Conservation (phyloP, 2,888 invertebrate species). For the Macaria notata region DNA sequence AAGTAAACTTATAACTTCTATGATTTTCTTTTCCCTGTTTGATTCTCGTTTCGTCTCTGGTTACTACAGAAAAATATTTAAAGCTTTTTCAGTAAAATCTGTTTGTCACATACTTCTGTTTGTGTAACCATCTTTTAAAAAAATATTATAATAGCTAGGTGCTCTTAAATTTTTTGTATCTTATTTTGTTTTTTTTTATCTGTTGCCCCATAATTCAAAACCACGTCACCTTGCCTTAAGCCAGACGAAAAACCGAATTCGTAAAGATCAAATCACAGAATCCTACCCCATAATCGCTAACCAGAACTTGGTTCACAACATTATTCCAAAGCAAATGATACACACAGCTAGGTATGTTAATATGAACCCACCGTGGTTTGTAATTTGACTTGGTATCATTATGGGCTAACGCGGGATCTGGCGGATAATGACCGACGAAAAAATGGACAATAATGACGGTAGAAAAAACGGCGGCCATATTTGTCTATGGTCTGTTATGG, state of each 20-base stretch:
- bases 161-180: too few species aligned
- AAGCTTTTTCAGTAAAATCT: too few species aligned
- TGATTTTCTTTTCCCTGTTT: too few species aligned
- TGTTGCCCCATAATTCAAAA: too few species aligned
- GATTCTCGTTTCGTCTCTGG: too few species aligned
- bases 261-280: constrained; percentile 17
- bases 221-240: neutral
- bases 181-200: too few species aligned
- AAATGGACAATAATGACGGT: constrained; percentile 62
- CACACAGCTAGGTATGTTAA: constrained; percentile 72
- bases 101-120: too few species aligned
- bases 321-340: constrained; percentile 63
- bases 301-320: constrained; percentile 30
- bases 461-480: constrained; percentile 49
- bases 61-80: too few species aligned
- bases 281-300: constrained; percentile 7
- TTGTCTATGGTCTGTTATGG: constrained; percentile 46
- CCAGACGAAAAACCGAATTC: neutral
- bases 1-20: too few species aligned
- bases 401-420: constrained; percentile 53
- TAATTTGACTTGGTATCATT: constrained; percentile 78
- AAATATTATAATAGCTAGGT: too few species aligned
- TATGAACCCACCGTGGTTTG: constrained; percentile 62
- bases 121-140: too few species aligned
- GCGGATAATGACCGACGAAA: constrained; percentile 63